These are phyloP conservation scores for Rhodinocichla rosea DNA, from an alignment of 2,113 vertebrate species.

Conservation along the genomic window DNA sequence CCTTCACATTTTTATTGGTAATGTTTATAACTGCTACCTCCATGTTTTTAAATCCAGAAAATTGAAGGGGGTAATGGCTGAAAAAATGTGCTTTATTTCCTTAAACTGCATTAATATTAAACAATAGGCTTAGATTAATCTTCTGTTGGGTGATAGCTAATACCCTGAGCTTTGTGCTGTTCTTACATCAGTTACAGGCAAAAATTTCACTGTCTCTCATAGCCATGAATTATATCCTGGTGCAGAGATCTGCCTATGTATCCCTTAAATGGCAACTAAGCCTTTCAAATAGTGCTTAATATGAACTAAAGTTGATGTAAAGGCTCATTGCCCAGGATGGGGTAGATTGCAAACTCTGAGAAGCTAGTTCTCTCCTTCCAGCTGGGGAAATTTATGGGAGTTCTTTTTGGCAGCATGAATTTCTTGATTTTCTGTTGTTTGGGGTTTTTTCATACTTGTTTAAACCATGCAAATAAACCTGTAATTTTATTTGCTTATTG, in stretches of 20 bases:
- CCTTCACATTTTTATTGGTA: not conserved
- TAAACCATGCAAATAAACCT: not conserved
- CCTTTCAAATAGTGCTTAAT: not conserved
- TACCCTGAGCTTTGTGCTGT: not conserved
- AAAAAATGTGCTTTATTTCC: not conserved
- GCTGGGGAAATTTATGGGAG: not conserved
- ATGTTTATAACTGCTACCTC: slow-evolving; percentile 11
- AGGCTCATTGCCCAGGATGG: not conserved
- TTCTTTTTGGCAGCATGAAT: not conserved
- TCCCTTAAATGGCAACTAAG: not conserved
- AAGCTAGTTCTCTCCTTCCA: not conserved
- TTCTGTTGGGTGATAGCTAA: not conserved
- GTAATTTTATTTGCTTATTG: not conserved
- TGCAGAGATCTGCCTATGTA: not conserved
- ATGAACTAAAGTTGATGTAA: not conserved
- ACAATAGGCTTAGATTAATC: slow-evolving; percentile 5
- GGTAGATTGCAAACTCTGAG: not conserved
- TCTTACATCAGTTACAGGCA: not conserved
- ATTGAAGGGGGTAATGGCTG: not conserved
- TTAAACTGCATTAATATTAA: not conserved
- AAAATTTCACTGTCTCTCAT: not conserved
- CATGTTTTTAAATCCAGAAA: not conserved
- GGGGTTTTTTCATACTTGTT: not conserved
- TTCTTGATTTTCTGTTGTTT: not conserved
- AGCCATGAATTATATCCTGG: not conserved